These are phyloP conservation scores for honey bee (Apis mellifera) DNA, from an alignment of 1,140 invertebrate genomes.

Conservation along the genomic window DNA sequence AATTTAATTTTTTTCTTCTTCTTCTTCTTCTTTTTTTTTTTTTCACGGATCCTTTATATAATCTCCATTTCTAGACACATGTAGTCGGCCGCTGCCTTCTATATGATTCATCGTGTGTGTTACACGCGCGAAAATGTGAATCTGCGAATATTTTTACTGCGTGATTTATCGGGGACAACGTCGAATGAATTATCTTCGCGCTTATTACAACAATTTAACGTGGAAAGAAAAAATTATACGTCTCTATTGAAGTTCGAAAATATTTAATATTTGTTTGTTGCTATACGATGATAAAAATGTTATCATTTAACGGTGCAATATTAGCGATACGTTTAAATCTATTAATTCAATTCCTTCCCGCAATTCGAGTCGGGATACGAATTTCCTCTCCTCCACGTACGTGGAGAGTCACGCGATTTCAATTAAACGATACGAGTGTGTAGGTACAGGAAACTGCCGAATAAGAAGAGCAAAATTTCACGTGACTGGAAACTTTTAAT, in stretches of 20 bases:
- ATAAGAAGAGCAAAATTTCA: conserved; percentile 11
- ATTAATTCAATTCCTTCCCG: not conserved
- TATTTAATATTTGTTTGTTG: not conserved
- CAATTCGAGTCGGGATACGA: not conserved
- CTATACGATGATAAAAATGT: too few relatives aligned
- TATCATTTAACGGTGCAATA: not conserved
- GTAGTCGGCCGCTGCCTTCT: not conserved
- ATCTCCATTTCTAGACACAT: conserved; percentile 7
- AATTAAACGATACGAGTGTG: conserved; percentile 21
- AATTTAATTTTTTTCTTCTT: conserved; percentile 53
- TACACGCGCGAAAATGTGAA: not conserved
- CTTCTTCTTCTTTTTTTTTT: too few relatives aligned
- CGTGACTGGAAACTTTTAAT: conserved; percentile 30
- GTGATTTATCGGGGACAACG: not conserved
- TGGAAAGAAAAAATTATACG: too few relatives aligned
- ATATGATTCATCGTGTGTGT: not conserved
- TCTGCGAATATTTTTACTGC: not conserved
- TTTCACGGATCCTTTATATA: conserved; percentile 32
- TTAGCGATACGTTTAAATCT: not conserved
- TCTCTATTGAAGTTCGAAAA: not conserved
- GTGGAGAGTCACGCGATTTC: conserved; percentile 25
- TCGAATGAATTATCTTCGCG: too few relatives aligned
- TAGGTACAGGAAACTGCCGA: not conserved
- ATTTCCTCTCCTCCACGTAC: conserved; percentile 25
- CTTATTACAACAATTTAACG: too few relatives aligned